Evolutionary conservation across 2,797 vertebrate genomes (phyloP).

Genomic region (Molossus molossus): DNA sequence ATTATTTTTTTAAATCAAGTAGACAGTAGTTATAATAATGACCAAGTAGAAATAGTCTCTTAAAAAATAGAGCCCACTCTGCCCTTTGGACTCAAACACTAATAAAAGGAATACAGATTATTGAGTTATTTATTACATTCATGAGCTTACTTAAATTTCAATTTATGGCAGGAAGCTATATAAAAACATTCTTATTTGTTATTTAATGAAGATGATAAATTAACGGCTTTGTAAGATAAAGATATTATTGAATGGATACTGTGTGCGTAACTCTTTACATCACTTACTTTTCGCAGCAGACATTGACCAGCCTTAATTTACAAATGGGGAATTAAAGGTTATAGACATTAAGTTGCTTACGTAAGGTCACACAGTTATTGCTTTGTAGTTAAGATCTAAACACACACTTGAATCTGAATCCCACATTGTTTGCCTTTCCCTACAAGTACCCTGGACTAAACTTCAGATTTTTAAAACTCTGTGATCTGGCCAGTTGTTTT

Average conservation of each 20-base stretch:
- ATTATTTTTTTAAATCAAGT: background rate
- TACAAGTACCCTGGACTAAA: background rate
- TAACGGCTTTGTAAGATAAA: background rate
- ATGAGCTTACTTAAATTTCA: constrained; percentile 35
- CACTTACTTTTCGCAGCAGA: background rate
- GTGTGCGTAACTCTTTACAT: background rate
- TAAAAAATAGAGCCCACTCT: background rate
- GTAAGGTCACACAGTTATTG: background rate
- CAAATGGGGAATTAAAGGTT: background rate
- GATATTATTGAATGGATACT: background rate
- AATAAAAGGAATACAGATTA: constrained; percentile 38
- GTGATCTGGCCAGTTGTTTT: background rate
- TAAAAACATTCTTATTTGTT: constrained; percentile 23
- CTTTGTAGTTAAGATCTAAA: constrained; percentile 23
- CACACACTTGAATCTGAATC: background rate
- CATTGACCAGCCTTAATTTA: background rate
- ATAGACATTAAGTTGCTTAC: background rate
- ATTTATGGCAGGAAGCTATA: constrained; percentile 61
- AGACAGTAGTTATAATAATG: background rate
- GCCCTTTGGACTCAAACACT: constrained; percentile 59
- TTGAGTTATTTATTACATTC: constrained; percentile 42
- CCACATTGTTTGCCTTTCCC: background rate
- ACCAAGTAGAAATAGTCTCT: background rate
- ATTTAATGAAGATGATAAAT: constrained; percentile 28
- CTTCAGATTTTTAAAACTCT: constrained; percentile 1